A percentile compares a stretch with the other conserved stretches of the same genome.
These are phyloP conservation scores for Platycercus adscitus DNA, from an alignment of 2,113 vertebrate genomes.

Conservation along the genomic window DNA sequence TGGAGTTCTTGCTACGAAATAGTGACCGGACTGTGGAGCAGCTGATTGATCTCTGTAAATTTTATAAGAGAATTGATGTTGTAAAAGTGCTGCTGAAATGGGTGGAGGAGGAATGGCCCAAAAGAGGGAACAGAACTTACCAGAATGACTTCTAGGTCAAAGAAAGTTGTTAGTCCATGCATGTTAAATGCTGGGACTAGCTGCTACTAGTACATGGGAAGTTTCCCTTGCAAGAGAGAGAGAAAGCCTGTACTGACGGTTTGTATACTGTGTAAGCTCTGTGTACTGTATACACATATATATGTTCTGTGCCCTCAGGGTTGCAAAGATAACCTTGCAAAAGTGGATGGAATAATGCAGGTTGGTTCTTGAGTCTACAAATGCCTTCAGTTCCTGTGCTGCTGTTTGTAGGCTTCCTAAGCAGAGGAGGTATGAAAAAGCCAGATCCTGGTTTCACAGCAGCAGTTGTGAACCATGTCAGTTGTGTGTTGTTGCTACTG, in stretches of 20 bases:
- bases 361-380: neutral
- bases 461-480: neutral
- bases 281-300: neutral
- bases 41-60: constrained; percentile 90
- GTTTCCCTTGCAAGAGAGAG: neutral
- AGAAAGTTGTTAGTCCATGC: neutral
- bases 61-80: constrained; percentile 93
- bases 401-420: neutral
- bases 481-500: neutral
- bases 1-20: constrained; percentile 93
- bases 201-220: neutral
- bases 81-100: constrained; percentile 90
- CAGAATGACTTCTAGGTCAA: constrained; percentile 70
- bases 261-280: constrained; percentile 20
- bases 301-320: neutral
- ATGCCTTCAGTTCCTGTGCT: constrained; percentile 1
- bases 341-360: neutral
- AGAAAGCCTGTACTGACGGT: neutral
- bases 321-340: constrained; percentile 5
- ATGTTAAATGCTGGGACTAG: neutral
- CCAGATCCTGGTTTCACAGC: neutral
- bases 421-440: constrained; percentile 1
- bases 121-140: constrained; percentile 79
- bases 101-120: constrained; percentile 95
- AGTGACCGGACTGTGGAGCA: constrained; percentile 93